Evolutionary conservation across 2,113 vertebrate genomes (phyloP).

Genomic region (Gyps fulvus): DNA sequence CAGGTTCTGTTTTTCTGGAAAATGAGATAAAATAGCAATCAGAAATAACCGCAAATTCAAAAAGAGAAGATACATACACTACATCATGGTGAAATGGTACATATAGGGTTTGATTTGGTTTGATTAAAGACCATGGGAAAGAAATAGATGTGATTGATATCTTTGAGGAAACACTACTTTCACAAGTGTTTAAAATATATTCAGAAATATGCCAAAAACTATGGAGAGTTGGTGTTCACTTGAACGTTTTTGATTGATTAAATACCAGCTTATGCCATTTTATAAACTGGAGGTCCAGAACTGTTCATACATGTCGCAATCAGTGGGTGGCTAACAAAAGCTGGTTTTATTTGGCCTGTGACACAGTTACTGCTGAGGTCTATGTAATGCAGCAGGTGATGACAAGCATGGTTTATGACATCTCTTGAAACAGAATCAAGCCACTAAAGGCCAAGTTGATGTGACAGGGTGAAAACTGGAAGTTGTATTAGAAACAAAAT

Average conservation of each 20-base stretch:
- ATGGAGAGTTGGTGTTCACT: background rate
- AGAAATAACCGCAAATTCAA: background rate
- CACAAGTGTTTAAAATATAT: background rate
- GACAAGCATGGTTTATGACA: constrained; percentile 55
- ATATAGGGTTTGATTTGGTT: background rate
- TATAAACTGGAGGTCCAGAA: background rate
- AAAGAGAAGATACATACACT: background rate
- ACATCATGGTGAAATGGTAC: background rate
- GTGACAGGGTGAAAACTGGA: constrained; percentile 51
- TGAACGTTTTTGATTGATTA: background rate
- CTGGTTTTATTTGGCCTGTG: constrained; percentile 40
- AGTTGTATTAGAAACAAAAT: background rate
- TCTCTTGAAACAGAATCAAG: constrained; percentile 58
- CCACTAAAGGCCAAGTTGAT: constrained; percentile 16
- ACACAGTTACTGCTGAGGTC: constrained; percentile 21
- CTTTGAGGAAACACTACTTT: background rate
- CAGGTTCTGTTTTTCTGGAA: background rate
- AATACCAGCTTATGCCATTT: background rate
- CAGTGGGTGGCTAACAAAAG: constrained; percentile 24
- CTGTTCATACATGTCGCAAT: background rate
- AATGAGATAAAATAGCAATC: background rate
- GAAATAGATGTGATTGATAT: background rate
- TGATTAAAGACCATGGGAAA: background rate
- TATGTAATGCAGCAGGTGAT: constrained; percentile 60
- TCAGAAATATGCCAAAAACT: background rate